These are phyloP conservation scores for Drosophila dives DNA, from an alignment of 2,888 invertebrate genomes.

Conservation along the genomic window DNA sequence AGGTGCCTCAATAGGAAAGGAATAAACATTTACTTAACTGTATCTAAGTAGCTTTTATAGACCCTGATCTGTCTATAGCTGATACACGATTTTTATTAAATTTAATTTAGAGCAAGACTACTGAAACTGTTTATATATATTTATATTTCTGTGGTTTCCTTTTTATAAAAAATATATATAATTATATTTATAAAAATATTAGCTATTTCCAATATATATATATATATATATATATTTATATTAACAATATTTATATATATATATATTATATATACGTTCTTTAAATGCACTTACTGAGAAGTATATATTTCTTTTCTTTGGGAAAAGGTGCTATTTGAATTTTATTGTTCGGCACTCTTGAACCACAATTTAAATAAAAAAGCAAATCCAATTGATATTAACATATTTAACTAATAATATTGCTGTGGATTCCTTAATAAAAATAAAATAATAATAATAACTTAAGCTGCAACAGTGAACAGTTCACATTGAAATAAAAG, in stretches of 20 bases:
- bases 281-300: neutral
- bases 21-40: neutral
- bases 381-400: neutral
- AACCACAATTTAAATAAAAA: neutral
- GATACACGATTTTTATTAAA: neutral
- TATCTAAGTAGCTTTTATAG: neutral
- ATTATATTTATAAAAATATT: too few species aligned
- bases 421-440: neutral
- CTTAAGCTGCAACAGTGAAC: neutral
- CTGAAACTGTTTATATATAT: neutral
- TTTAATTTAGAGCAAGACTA: neutral
- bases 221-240: neutral
- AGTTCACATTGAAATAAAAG: neutral
- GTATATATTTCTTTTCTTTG: neutral
- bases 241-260: neutral
- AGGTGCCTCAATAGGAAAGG: neutral
- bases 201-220: too few species aligned
- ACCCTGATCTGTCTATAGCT: neutral
- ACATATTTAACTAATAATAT: neutral
- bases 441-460: neutral
- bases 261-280: neutral
- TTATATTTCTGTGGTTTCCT: too few species aligned
- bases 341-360: neutral
- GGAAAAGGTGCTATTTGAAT: neutral
- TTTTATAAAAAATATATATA: too few species aligned